Evolutionary conservation across 2,113 vertebrate genomes (phyloP).

Genomic region (Oryzias celebensis): DNA sequence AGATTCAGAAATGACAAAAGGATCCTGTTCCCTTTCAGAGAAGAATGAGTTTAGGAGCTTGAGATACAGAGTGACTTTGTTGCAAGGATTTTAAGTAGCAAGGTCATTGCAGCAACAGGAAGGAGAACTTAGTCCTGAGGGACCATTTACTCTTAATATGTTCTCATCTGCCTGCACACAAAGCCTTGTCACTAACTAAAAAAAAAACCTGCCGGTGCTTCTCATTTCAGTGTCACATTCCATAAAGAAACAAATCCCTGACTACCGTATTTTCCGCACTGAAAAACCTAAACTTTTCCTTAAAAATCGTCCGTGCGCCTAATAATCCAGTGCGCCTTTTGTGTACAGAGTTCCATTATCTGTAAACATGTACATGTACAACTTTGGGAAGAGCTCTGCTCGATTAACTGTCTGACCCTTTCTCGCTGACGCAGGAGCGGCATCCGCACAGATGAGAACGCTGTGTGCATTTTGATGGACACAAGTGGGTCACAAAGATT

Average conservation of each 20-base stretch:
- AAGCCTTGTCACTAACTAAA: slow-evolving; percentile 33
- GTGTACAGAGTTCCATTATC: too few relatives aligned
- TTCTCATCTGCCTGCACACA: slow-evolving; percentile 66
- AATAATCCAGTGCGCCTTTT: too few relatives aligned
- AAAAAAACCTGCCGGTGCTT: slow-evolving; percentile 8
- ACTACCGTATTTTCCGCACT: too few relatives aligned
- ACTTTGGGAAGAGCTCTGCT: too few relatives aligned
- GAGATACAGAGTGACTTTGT: slow-evolving; percentile 37
- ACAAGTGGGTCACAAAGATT: too few relatives aligned
- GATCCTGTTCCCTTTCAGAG: slow-evolving; percentile 17
- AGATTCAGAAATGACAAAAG: slow-evolving; percentile 18
- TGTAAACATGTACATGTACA: too few relatives aligned
- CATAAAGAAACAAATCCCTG: neutral
- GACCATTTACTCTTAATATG: slow-evolving; percentile 66
- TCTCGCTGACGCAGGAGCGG: too few relatives aligned
- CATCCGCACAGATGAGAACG: too few relatives aligned
- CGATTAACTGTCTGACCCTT: too few relatives aligned
- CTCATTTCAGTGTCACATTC: slow-evolving; percentile 3
- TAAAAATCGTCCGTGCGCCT: too few relatives aligned
- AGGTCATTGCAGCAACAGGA: slow-evolving; percentile 60
- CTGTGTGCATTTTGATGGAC: too few relatives aligned
- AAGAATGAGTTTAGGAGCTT: slow-evolving; percentile 28
- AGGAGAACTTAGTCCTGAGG: slow-evolving; percentile 48
- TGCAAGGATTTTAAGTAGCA: slow-evolving; percentile 45
- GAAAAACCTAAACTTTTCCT: too few relatives aligned